Percentiles rank a stretch among this genome's conserved stretches.
These are phyloP conservation scores for Caenorhabditis sinica DNA, from an alignment of 2,888 invertebrate genomes.

Conservation along the genomic window DNA sequence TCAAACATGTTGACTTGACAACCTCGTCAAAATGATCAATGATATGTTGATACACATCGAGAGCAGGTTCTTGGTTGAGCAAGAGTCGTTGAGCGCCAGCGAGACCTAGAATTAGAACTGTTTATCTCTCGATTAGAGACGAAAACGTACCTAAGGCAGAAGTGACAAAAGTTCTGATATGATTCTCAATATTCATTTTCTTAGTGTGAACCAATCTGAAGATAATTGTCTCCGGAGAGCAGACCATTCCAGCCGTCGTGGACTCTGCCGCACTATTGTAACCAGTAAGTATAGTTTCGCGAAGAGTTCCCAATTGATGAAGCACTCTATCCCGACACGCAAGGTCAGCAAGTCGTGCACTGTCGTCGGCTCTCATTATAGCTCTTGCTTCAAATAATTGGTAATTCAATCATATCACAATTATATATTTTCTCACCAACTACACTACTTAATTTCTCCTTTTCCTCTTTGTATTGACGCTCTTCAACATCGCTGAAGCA, in stretches of 20 bases:
- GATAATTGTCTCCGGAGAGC: constrained; percentile 36
- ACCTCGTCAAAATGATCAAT: neutral
- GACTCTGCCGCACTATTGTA: neutral
- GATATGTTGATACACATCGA: neutral
- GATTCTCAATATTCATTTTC: constrained; percentile 14
- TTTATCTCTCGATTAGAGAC: neutral
- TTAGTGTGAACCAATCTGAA: constrained; percentile 31
- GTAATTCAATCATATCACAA: neutral
- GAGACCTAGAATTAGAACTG: neutral
- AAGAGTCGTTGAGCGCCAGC: neutral
- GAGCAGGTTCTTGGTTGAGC: neutral
- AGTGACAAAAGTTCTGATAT: neutral
- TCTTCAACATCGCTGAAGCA: constrained; percentile 89
- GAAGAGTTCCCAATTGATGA: constrained; percentile 12
- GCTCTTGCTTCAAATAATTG: constrained; percentile 7
- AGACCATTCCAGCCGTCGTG: neutral
- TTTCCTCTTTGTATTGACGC: constrained; percentile 87
- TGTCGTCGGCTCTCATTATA: neutral
- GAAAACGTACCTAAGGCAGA: neutral
- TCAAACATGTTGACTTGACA: neutral
- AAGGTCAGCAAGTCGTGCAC: constrained; percentile 1
- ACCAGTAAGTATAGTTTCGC: constrained; percentile 38
- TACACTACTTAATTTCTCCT: constrained; percentile 17
- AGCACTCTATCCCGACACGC: constrained; percentile 32
- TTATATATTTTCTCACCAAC: constrained; percentile 23